These are phyloP conservation scores for Deilephila porcellus DNA, from an alignment of 2,888 invertebrate genomes.

Conservation along the genomic window DNA sequence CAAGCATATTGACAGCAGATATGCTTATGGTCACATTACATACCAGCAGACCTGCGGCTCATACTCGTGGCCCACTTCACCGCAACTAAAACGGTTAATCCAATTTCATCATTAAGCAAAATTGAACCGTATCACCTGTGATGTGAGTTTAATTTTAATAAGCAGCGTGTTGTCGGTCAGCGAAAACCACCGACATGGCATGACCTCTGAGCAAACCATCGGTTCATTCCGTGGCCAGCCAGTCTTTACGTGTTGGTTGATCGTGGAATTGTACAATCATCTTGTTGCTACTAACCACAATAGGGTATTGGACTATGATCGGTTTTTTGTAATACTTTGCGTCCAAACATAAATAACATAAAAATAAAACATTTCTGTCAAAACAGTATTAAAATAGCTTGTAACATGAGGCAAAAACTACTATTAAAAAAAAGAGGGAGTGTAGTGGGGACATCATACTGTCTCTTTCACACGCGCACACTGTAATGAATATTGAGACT, in stretches of 20 bases:
- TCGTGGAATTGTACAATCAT: neutral
- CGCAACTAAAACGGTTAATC: neutral
- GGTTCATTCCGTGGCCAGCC: slow-evolving; percentile 3
- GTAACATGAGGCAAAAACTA: too few relatives aligned
- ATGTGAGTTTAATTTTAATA: neutral
- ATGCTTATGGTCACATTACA: neutral
- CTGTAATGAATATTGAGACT: too few relatives aligned
- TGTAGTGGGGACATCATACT: too few relatives aligned
- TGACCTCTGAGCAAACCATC: neutral
- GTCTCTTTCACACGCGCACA: too few relatives aligned
- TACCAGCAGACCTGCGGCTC: neutral
- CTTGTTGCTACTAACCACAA: neutral
- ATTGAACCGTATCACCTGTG: neutral
- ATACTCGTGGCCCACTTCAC: neutral
- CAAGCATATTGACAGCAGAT: neutral
- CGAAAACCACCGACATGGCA: neutral
- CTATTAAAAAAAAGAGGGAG: too few relatives aligned
- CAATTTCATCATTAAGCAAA: neutral
- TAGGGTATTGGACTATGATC: too few relatives aligned
- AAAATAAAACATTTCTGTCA: too few relatives aligned
- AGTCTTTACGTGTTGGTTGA: neutral
- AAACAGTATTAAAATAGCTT: too few relatives aligned
- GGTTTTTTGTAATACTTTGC: too few relatives aligned
- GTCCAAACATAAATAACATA: too few relatives aligned
- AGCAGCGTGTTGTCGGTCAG: neutral